These are phyloP conservation scores for Trachymyrmex cornetzi DNA, from an alignment of 1,140 invertebrate genomes.

Conservation along the genomic window DNA sequence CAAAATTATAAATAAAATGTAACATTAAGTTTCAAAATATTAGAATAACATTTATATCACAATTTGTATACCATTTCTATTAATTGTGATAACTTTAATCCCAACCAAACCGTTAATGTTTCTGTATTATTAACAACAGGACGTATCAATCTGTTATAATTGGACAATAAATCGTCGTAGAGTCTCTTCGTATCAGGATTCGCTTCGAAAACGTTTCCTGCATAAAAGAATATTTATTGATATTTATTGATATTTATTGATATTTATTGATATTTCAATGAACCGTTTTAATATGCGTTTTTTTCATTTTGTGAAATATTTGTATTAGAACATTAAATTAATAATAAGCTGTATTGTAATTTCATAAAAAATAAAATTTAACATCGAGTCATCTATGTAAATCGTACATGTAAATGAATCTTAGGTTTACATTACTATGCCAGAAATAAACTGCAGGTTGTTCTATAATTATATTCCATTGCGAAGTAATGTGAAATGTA, in stretches of 20 bases:
- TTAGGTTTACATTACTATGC: not conserved
- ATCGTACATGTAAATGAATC: not conserved
- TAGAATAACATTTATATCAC: not conserved
- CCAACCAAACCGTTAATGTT: conserved; percentile 96
- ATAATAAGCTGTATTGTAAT: not conserved
- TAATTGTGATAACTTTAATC: conserved; percentile 97
- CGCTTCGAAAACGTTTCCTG: conserved; percentile 89
- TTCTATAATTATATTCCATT: not conserved
- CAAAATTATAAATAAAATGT: conserved; percentile 1
- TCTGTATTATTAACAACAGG: conserved; percentile 98
- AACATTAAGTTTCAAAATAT: not conserved
- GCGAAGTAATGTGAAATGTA: not conserved
- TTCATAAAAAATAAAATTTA: not conserved
- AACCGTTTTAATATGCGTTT: not conserved
- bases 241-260: not conserved
- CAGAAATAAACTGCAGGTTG: not conserved
- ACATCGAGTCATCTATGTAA: not conserved
- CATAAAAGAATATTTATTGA: conserved; percentile 69
- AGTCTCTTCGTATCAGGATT: conserved; percentile 96
- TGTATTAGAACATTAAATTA: not conserved
- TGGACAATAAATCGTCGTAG: conserved; percentile 96
- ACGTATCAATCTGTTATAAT: conserved; percentile 98
- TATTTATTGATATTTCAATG: not conserved
- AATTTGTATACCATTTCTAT: conserved; percentile 94
- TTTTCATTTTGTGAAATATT: not conserved